phyloP scores from a whole-genome alignment of 2,113 vertebrate genomes.

The Rissa tridactyla region DNA sequence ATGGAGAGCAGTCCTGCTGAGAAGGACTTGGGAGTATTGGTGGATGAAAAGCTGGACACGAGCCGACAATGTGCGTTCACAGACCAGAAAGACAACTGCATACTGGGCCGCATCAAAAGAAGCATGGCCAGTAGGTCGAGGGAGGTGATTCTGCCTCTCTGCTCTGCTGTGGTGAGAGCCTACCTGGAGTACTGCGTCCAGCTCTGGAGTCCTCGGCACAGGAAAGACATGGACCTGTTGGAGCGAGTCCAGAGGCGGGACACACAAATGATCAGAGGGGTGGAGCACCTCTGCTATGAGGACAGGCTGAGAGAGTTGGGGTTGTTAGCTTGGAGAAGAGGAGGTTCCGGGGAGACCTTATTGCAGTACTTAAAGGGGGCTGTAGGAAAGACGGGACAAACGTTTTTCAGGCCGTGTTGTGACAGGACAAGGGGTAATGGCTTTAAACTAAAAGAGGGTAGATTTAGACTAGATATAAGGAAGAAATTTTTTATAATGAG shows the following conservation, averaged over 20 bases:
- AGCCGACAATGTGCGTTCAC: no score
- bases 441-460: no score
- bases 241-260: background rate
- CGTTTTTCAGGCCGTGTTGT: no score
- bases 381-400: no score
- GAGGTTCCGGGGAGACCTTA: no score
- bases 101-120: background rate
- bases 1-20: background rate
- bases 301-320: background rate
- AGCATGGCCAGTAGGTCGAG: background rate
- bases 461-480: background rate
- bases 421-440: no score
- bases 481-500: background rate
- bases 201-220: background rate
- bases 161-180: background rate
- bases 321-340: no score
- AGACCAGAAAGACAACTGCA: background rate
- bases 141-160: background rate
- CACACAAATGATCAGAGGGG: background rate
- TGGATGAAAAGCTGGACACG: background rate
- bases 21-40: background rate
- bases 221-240: background rate
- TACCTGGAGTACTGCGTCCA: background rate
- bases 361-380: no score
- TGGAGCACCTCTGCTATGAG: background rate